Conservation (phyloP, 2,888 invertebrate genomes). For the Drosophila bunnanda region DNA sequence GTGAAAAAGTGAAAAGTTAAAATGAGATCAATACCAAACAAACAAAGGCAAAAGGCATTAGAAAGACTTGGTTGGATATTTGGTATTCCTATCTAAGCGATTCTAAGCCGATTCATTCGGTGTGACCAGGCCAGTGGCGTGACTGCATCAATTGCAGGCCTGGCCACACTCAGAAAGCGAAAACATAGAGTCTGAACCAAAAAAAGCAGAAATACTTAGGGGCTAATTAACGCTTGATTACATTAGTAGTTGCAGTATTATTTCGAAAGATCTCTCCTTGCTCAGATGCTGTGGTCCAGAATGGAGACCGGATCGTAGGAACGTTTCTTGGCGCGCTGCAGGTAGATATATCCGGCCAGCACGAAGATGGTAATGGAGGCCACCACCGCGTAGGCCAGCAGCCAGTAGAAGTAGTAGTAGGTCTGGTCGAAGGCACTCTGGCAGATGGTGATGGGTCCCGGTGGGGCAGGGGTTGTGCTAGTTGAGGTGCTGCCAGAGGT, state of each 20-base stretch:
- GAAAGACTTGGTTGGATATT: slow-evolving; percentile 12
- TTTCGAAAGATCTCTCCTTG: slow-evolving; percentile 13
- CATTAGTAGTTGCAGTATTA: slow-evolving; percentile 21
- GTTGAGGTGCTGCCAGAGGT: slow-evolving; percentile 18
- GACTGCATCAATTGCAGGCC: not conserved
- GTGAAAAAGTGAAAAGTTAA: slow-evolving; percentile 34
- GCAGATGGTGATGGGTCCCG: slow-evolving; percentile 6
- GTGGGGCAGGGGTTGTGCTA: slow-evolving; percentile 17
- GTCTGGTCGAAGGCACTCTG: slow-evolving; percentile 56
- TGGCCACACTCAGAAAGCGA: slow-evolving; percentile 22
- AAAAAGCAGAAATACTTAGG: slow-evolving; percentile 22
- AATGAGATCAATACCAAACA: slow-evolving; percentile 50
- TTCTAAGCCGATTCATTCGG: slow-evolving; percentile 17
- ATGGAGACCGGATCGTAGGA: slow-evolving; percentile 84
- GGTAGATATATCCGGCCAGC: slow-evolving; percentile 61
- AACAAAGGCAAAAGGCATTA: slow-evolving; percentile 33
- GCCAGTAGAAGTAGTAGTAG: slow-evolving; percentile 33
- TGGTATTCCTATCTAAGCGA: slow-evolving; percentile 27
- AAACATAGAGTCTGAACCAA: slow-evolving; percentile 5
- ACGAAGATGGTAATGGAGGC: slow-evolving; percentile 1
- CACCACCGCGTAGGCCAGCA: slow-evolving; percentile 20
- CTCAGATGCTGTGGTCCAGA: slow-evolving; percentile 82
- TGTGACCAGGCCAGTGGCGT: slow-evolving; percentile 5
- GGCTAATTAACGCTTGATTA: slow-evolving; percentile 13
- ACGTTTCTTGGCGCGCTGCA: slow-evolving; percentile 81